A percentile compares a stretch with the other conserved stretches of the same genome.
Evolutionary conservation across 2,113 vertebrate species (phyloP).

Genomic region (Forbesichthys papilliferus): DNA sequence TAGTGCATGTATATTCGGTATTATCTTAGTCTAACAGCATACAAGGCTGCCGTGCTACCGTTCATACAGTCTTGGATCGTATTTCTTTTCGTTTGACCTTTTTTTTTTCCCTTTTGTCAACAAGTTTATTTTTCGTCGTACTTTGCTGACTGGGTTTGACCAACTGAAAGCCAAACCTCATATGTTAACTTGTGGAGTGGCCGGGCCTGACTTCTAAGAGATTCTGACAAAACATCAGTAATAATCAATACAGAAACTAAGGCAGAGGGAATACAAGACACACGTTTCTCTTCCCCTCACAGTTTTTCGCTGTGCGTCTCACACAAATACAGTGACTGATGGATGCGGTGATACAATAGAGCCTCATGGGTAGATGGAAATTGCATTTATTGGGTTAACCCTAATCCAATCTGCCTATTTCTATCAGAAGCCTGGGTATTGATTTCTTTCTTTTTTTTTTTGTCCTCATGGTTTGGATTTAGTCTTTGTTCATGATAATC

Average conservation of each 20-base stretch:
- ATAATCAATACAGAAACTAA: background rate
- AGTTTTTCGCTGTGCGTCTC: conserved; percentile 1
- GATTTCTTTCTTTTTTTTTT: conserved; percentile 29
- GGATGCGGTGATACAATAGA: conserved; percentile 20
- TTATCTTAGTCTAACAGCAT: no score
- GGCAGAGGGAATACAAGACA: conserved; percentile 10
- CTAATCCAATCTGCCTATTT: conserved; percentile 49
- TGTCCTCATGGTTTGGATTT: conserved; percentile 17
- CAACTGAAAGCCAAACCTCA: conserved; percentile 8
- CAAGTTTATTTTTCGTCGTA: background rate
- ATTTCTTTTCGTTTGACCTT: no score
- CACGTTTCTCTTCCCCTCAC: conserved; percentile 1
- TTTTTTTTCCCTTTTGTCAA: no score
- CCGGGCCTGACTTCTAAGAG: background rate
- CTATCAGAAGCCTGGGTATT: conserved; percentile 28
- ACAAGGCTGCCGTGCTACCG: no score
- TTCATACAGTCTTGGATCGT: no score
- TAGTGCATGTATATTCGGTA: no score
- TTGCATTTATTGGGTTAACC: conserved; percentile 47
- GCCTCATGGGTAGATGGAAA: conserved; percentile 40
- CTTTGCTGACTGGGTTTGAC: background rate
- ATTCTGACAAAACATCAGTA: conserved; percentile 3
- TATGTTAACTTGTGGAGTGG: background rate
- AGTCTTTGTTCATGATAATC: conserved; percentile 15
- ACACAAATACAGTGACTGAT: conserved; percentile 15